Conservation (phyloP, 2,113 vertebrate species). For the Glaucidium brasilianum region DNA sequence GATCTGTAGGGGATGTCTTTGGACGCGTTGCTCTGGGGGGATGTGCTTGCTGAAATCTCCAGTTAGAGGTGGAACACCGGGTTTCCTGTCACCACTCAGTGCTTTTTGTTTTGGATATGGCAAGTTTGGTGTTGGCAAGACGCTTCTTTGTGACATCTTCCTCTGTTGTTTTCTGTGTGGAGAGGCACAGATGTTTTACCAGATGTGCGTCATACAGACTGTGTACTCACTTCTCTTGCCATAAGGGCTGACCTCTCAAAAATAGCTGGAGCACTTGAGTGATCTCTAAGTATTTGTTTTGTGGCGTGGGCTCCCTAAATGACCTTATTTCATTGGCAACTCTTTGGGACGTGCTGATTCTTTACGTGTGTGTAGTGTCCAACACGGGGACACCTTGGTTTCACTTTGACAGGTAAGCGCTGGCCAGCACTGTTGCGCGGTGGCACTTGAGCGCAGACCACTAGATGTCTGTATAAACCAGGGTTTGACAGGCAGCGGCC, state of each 20-base stretch:
- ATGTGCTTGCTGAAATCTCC: neutral
- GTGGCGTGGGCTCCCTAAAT: neutral
- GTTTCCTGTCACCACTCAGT: neutral
- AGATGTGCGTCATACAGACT: neutral
- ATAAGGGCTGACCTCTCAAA: neutral
- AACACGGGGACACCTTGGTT: fast-evolving
- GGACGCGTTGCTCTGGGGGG: too few species aligned
- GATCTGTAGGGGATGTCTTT: fast-evolving
- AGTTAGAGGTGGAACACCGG: fast-evolving
- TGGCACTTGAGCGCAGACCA: neutral
- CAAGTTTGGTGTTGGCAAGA: neutral
- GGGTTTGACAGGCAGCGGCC: neutral
- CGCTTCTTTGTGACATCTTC: neutral
- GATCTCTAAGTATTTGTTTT: neutral
- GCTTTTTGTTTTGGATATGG: neutral
- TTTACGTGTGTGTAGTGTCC: fast-evolving
- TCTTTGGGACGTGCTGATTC: neutral
- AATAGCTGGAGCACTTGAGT: neutral
- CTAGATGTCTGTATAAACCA: neutral
- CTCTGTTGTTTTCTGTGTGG: neutral
- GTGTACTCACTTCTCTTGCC: neutral
- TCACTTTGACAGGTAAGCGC: neutral
- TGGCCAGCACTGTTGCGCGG: fast-evolving
- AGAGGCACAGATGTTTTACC: neutral
- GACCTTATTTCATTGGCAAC: neutral